phyloP scores from a whole-genome alignment of 2,113 vertebrate species.

The Gallinago paraguaiae region DNA sequence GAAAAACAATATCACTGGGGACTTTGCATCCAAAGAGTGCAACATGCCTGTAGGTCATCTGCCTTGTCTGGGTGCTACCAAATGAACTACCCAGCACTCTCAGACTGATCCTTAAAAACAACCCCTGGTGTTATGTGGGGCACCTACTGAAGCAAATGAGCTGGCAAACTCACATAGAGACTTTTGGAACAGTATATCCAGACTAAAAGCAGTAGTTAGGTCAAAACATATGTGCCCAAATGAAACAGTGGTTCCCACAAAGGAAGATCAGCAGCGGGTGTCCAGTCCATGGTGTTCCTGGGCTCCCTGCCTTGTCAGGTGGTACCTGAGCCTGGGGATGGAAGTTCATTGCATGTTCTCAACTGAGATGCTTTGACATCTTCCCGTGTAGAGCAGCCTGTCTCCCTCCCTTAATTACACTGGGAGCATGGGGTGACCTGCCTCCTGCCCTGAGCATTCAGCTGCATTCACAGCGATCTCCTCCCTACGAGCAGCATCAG shows the following conservation, averaged over 20 bases:
- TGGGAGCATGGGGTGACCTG: not conserved
- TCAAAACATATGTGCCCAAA: not conserved
- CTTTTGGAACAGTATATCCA: not conserved
- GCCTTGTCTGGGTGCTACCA: not conserved
- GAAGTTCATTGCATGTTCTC: not conserved
- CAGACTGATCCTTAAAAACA: not conserved
- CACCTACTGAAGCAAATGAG: not conserved
- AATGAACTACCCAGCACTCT: fast-evolving
- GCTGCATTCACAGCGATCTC: fast-evolving
- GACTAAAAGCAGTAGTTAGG: not conserved
- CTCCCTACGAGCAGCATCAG: fast-evolving
- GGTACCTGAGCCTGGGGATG: not conserved
- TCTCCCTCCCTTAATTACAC: not conserved
- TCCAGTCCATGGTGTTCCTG: not conserved
- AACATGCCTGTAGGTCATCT: not conserved
- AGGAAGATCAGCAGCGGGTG: fast-evolving
- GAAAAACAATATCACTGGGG: not conserved
- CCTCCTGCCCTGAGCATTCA: not conserved
- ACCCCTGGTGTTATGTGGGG: not conserved
- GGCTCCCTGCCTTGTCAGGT: fast-evolving
- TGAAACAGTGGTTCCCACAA: not conserved
- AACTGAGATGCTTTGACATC: not conserved
- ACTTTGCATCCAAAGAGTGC: not conserved
- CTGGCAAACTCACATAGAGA: not conserved
- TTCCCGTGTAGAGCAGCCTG: fast-evolving